These are phyloP conservation scores for Catharus fuscescens DNA, from an alignment of 2,113 vertebrate species.

Conservation along the genomic window DNA sequence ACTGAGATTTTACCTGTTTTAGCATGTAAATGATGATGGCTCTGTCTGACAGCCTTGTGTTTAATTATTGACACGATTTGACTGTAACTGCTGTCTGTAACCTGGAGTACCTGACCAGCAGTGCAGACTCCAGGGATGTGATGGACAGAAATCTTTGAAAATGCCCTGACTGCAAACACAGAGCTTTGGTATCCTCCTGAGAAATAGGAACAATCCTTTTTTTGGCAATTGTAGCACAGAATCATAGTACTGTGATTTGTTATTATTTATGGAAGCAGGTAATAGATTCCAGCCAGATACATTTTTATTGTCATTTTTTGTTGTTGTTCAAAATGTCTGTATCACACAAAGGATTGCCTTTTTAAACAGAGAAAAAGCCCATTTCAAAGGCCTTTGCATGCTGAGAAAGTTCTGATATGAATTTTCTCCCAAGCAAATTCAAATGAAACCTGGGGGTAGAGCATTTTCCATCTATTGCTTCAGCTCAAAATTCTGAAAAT, in stretches of 20 bases:
- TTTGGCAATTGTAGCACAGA: background rate
- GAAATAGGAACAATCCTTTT: background rate
- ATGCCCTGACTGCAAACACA: background rate
- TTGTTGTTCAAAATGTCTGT: background rate
- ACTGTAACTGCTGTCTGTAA: background rate
- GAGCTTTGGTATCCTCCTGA: background rate
- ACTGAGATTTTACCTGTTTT: background rate
- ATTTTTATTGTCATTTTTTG: background rate
- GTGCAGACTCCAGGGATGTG: background rate
- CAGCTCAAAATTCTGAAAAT: background rate
- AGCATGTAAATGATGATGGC: background rate
- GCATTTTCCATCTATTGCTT: background rate
- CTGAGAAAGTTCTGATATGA: background rate
- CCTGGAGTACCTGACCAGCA: background rate
- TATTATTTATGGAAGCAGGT: background rate
- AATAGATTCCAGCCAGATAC: background rate
- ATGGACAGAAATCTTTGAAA: background rate
- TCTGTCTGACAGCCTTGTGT: background rate
- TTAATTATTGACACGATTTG: conserved; percentile 17
- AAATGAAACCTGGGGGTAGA: background rate
- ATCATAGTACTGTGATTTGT: background rate
- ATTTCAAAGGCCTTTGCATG: background rate
- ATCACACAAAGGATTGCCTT: background rate
- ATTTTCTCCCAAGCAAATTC: background rate
- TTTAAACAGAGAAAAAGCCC: background rate